phyloP scores from a whole-genome alignment of 2,888 invertebrate genomes.

The Lochmaea capreae region DNA sequence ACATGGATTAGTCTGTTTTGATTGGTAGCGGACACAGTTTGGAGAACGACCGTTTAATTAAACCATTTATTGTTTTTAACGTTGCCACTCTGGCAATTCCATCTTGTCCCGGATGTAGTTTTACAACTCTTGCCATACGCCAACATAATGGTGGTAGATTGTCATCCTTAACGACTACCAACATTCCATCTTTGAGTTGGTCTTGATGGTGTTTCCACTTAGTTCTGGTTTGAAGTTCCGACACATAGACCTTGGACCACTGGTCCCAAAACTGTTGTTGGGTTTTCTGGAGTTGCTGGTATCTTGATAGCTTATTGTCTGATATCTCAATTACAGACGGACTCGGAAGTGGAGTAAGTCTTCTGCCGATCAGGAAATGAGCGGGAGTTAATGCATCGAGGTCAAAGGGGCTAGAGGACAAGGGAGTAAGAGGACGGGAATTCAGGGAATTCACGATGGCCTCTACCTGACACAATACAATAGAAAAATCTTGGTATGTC shows the following conservation, averaged over 20 bases:
- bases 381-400: slow-evolving; percentile 14
- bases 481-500: neutral
- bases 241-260: neutral
- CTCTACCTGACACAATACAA: neutral
- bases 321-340: neutral
- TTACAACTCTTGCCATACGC: neutral
- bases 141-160: slow-evolving; percentile 10
- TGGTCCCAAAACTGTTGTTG: too few species aligned
- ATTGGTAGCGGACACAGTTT: too few species aligned
- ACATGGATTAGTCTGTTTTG: too few species aligned
- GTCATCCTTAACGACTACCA: slow-evolving; percentile 2
- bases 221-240: neutral
- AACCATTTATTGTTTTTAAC: neutral
- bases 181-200: neutral
- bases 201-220: neutral
- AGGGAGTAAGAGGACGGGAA: slow-evolving; percentile 9
- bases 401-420: slow-evolving; percentile 12
- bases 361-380: slow-evolving; percentile 19
- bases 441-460: slow-evolving; percentile 16
- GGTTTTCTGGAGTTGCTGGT: neutral
- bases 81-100: neutral
- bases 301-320: neutral
- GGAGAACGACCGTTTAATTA: too few species aligned
- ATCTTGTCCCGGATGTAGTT: neutral
- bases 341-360: slow-evolving; percentile 5